Percentiles rank a stretch among this genome's conserved stretches.
Conservation (phyloP, 1,140 invertebrate genomes). For the Sycophaga agraensis region DNA sequence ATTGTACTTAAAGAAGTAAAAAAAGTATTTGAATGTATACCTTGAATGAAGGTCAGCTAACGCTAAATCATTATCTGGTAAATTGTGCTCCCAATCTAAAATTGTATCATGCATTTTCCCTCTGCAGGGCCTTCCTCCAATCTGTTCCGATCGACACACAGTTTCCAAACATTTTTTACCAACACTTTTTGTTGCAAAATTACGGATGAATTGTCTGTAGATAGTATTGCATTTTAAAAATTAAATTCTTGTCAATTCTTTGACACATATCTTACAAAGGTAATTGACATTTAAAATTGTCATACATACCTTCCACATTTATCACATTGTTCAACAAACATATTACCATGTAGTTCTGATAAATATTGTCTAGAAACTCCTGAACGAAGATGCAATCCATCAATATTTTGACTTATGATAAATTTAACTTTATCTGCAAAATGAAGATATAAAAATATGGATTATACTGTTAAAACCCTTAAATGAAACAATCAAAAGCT, state of each 20-base stretch:
- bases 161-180: conserved; percentile 86
- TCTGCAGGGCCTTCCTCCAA: conserved; percentile 72
- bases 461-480: background rate
- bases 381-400: conserved; percentile 92
- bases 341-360: conserved; percentile 96
- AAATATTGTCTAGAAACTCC: conserved; percentile 78
- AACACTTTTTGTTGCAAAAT: conserved; percentile 79
- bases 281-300: conserved; percentile 22
- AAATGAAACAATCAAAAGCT: background rate
- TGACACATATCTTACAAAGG: background rate
- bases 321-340: conserved; percentile 94
- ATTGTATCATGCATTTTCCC: conserved; percentile 90
- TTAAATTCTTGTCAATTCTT: conserved; percentile 2
- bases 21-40: conserved; percentile 55
- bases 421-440: conserved; percentile 75
- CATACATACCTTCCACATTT: conserved; percentile 77
- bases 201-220: conserved; percentile 80
- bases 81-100: conserved; percentile 96
- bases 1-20: conserved; percentile 3
- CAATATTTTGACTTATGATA: conserved; percentile 96
- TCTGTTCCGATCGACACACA: conserved; percentile 67
- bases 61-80: conserved; percentile 87
- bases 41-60: conserved; percentile 85
- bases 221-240: conserved; percentile 29
- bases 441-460: background rate